phyloP scores from a whole-genome alignment of 2,888 invertebrate genomes.

The Chymomyza procnemis region DNA sequence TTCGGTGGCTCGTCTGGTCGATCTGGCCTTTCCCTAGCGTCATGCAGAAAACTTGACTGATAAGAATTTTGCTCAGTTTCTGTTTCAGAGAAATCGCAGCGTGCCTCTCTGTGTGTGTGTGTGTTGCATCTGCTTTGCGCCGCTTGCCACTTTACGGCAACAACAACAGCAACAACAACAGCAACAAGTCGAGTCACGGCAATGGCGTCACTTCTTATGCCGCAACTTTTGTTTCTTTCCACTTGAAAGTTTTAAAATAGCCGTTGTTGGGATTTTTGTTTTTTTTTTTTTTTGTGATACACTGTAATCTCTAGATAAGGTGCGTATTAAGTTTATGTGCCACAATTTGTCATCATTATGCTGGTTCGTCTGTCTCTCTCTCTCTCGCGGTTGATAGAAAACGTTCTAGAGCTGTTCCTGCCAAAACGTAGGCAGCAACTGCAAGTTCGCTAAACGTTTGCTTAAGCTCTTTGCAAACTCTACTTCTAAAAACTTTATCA shows the following conservation, averaged over 20 bases:
- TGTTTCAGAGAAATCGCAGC: background rate
- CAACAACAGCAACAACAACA: slow-evolving; percentile 25
- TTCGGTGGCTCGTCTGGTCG: background rate
- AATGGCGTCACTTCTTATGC: slow-evolving; percentile 8
- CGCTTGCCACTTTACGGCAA: slow-evolving; percentile 34
- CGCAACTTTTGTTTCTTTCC: slow-evolving; percentile 10
- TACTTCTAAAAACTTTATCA: too few species aligned
- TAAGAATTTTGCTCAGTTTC: slow-evolving; percentile 32
- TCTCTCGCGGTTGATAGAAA: too few species aligned
- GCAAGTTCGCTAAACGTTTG: too few species aligned
- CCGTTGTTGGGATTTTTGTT: background rate
- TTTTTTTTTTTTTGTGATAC: too few species aligned
- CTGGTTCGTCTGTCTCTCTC: too few species aligned
- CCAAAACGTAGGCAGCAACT: too few species aligned
- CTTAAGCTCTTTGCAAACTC: too few species aligned
- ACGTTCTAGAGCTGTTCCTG: background rate
- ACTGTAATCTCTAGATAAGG: background rate
- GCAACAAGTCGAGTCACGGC: background rate
- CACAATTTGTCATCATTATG: background rate
- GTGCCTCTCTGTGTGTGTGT: background rate
- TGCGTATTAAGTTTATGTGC: background rate
- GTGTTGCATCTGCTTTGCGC: slow-evolving; percentile 52
- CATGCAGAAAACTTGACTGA: slow-evolving; percentile 28
- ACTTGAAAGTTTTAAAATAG: slow-evolving; percentile 10
- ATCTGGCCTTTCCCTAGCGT: slow-evolving; percentile 31